Percentiles rank a stretch among this genome's conserved stretches.
Conservation (phyloP, 2,888 invertebrate species). For the Tenodera sinensis region DNA sequence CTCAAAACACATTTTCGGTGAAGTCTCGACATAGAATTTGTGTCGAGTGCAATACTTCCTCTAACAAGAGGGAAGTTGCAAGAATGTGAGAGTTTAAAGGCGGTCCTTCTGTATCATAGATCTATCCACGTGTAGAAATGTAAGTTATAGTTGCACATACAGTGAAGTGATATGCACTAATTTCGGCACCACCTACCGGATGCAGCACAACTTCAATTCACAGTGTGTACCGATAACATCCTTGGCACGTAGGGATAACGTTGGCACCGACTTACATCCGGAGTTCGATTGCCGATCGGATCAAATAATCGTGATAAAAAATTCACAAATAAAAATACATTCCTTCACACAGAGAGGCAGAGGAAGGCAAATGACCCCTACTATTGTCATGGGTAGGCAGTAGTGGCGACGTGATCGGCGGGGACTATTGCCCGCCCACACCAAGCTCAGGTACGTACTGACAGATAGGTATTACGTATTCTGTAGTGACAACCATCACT, state of each 20-base stretch:
- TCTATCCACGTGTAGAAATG: no score
- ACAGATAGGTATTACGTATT: neutral
- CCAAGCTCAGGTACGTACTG: neutral
- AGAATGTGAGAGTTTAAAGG: no score
- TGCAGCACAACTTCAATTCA: neutral
- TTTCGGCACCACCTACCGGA: neutral
- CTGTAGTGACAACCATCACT: neutral
- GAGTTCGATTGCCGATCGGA: neutral
- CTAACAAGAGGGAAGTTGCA: no score
- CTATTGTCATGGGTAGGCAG: neutral
- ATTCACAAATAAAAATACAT: neutral
- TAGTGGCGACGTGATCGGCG: neutral
- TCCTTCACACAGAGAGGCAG: neutral
- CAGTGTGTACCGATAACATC: neutral
- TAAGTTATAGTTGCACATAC: no score
- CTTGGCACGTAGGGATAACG: neutral
- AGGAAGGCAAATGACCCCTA: neutral
- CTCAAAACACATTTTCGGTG: no score
- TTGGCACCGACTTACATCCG: neutral
- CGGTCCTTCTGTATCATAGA: no score
- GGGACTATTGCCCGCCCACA: neutral
- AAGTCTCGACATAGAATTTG: no score
- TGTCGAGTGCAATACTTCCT: no score
- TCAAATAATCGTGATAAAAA: neutral
- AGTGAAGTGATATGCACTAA: no score